A percentile compares a stretch with the other conserved stretches of the same genome.
Conservation (phyloP, 1,140 invertebrate species). For the Drosophila tristis region DNA sequence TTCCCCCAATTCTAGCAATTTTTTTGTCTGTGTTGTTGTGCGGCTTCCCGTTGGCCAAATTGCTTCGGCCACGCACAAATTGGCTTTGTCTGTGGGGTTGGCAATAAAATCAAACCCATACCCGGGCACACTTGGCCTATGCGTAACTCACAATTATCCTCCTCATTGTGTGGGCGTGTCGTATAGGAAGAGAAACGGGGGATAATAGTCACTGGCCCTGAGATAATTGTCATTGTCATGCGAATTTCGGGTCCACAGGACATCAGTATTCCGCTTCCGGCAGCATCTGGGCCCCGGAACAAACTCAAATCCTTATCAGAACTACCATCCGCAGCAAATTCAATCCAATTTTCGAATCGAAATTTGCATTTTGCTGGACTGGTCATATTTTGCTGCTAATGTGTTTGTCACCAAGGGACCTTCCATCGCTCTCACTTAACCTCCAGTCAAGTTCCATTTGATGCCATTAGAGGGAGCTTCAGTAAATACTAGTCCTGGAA, state of each 20-base stretch:
- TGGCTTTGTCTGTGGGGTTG: constrained; percentile 45
- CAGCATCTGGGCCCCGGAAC: constrained; percentile 23
- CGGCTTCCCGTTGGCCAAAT: constrained; percentile 62
- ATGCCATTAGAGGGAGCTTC: constrained; percentile 17
- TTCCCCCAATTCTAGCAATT: constrained; percentile 2
- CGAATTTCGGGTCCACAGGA: constrained; percentile 33
- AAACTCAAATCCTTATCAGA: background rate
- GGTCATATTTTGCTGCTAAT: constrained; percentile 40
- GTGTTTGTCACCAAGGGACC: constrained; percentile 30
- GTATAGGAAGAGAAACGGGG: constrained; percentile 8
- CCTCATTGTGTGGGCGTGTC: constrained; percentile 70
- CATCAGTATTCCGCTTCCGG: constrained; percentile 28
- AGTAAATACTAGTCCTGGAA: background rate
- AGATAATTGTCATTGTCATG: constrained; percentile 77
- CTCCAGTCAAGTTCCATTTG: constrained; percentile 22
- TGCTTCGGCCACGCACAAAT: constrained; percentile 64
- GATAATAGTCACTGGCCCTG: constrained; percentile 44
- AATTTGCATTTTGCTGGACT: constrained; percentile 30
- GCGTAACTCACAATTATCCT: constrained; percentile 77
- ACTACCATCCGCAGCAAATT: constrained; percentile 1
- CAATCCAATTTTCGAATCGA: constrained; percentile 51
- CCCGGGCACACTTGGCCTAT: constrained; percentile 64
- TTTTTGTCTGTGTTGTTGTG: constrained; percentile 15
- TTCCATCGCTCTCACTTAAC: constrained; percentile 21
- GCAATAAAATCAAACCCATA: constrained; percentile 73